Base-by-base conservation (phyloP, 2,797 vertebrate species). In the Australoheros facetus region DNA sequence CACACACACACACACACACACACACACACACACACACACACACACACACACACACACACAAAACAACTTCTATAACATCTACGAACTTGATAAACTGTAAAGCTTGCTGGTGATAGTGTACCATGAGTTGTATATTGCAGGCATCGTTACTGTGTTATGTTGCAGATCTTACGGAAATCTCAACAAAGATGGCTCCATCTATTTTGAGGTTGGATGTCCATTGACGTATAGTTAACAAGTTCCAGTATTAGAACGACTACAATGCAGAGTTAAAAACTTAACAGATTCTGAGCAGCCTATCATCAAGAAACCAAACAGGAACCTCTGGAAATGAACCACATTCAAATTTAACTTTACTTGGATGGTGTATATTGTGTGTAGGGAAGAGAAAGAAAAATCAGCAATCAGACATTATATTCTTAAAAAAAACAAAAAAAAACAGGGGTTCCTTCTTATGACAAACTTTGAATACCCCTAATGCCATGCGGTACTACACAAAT, bases 51-150 rank as follows among this genome's bases (percentile, higher is more conserved):
- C 32, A 7, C 32, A 7, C 32, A 7, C 32, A 32, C 32, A 10
- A 1, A 89, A 91, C 86, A 89, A 87, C 81, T 77, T 86, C 30
- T 81, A 85, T 85, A 84, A 86, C 74, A 79, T 90, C 78, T 76
- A 53, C 75, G 62, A 82, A 87, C 51, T 88, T 87, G 84, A 89
- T 80, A 78, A 86, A 90, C 88, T 87, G 91, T 94, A 92, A 94
- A 94, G 94, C 93, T 95, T 93, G 94, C 94, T 94, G 94, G 92
- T 95, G 93, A 94, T 92, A 79, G 89, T 93, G 93, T 93, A 94
- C 93, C 93, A 90, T 92, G 88, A 86, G 83, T 83, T 90, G 82
- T 79, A 81, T 89, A 90, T 88, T 92, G 87, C 87, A 88, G 90
- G 85, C 80, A 79, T 90, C 82, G 89, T 90, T 88, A 86, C 78